These are phyloP conservation scores for Colossoma macropomum DNA, from an alignment of 2,113 vertebrate genomes.

Conservation along the genomic window DNA sequence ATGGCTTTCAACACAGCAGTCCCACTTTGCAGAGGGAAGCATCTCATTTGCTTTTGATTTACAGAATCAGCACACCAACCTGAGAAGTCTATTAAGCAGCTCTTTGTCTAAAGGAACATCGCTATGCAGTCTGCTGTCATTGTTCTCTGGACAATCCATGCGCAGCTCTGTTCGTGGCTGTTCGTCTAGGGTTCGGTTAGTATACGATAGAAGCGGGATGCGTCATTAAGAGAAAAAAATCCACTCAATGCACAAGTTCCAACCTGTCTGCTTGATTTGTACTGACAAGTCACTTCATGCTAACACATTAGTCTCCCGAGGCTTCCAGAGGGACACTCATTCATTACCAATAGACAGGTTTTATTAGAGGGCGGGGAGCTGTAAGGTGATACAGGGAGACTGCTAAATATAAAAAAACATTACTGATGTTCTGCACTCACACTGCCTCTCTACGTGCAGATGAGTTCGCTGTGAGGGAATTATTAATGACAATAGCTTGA, in stretches of 20 bases:
- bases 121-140: not conserved
- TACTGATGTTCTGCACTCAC: slow-evolving; percentile 60
- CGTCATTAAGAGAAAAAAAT: not conserved
- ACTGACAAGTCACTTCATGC: slow-evolving; percentile 50
- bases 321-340: slow-evolving; percentile 44
- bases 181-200: not conserved
- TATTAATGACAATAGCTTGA: slow-evolving; percentile 64
- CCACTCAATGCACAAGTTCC: slow-evolving; percentile 37
- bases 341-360: slow-evolving; percentile 50
- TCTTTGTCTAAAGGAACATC: not conserved
- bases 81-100: slow-evolving; percentile 15
- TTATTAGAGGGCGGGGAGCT: slow-evolving; percentile 49
- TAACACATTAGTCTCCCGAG: slow-evolving; percentile 54
- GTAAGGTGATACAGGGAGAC: slow-evolving; percentile 38
- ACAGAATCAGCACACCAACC: slow-evolving; percentile 25
- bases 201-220: not conserved
- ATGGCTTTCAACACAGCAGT: slow-evolving; percentile 27
- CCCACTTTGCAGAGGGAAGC: not conserved
- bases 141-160: not conserved
- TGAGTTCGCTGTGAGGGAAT: slow-evolving; percentile 57
- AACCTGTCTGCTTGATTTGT: slow-evolving; percentile 48
- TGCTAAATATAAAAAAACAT: slow-evolving; percentile 53
- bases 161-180: not conserved
- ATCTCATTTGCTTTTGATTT: slow-evolving; percentile 20
- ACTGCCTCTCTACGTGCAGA: slow-evolving; percentile 48